A percentile compares a stretch with the other conserved stretches of the same genome.
Evolutionary conservation across 2,888 invertebrate genomes (phyloP).

Genomic region (Cerceris rybyensis): DNA sequence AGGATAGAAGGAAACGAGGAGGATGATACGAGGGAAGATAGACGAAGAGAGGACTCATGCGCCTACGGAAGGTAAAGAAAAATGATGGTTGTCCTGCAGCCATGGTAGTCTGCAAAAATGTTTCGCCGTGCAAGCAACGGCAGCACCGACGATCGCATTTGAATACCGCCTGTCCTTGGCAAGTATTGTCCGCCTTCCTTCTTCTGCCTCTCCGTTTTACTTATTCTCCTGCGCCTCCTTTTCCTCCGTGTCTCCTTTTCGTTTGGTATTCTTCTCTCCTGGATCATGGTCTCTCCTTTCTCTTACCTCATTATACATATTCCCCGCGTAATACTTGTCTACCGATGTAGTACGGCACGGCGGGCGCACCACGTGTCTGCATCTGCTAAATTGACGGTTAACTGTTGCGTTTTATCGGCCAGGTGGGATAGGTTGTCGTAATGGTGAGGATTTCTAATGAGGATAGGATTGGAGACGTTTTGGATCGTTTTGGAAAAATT

Average conservation of each 20-base stretch:
- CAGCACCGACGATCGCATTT: constrained; percentile 70
- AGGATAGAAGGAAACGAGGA: constrained; percentile 28
- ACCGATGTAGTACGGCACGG: constrained; percentile 10
- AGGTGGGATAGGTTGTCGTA: background rate
- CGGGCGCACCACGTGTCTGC: constrained; percentile 41
- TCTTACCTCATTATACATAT: constrained; percentile 57
- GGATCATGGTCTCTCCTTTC: constrained; percentile 38
- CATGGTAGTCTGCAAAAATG: constrained; percentile 71
- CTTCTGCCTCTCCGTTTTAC: constrained; percentile 52
- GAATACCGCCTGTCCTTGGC: constrained; percentile 75
- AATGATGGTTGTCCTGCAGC: constrained; percentile 65
- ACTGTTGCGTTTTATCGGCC: constrained; percentile 36
- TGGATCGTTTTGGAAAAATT: too few relatives aligned
- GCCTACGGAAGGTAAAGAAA: constrained; percentile 51
- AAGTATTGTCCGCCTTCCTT: constrained; percentile 70
- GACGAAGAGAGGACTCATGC: constrained; percentile 44
- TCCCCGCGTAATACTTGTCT: constrained; percentile 37
- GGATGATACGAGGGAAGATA: constrained; percentile 24
- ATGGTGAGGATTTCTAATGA: too few relatives aligned
- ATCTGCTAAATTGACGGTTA: constrained; percentile 40
- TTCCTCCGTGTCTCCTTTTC: constrained; percentile 24
- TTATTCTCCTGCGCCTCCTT: constrained; percentile 30
- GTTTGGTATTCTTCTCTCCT: constrained; percentile 32
- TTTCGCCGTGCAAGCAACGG: constrained; percentile 57
- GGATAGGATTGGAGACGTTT: too few relatives aligned